Conservation (phyloP, 2,888 invertebrate species). For the Geophilus truncorum region DNA sequence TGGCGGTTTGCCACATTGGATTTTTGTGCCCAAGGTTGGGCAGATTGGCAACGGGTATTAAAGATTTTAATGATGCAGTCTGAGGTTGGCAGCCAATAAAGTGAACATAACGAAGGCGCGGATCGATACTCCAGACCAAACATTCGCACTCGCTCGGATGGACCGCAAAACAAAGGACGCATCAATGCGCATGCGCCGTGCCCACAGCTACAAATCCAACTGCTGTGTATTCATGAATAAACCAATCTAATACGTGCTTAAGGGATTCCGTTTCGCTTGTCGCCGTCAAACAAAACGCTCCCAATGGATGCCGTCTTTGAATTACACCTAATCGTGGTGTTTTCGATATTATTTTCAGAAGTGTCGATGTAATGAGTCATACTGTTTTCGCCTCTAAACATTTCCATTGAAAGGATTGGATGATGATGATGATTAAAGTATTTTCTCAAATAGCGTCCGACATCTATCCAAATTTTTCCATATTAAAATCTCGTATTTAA, state of each 20-base stretch:
- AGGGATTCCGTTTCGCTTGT: neutral
- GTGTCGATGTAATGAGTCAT: neutral
- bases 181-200: neutral
- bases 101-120: conserved; percentile 6
- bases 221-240: neutral
- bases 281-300: neutral
- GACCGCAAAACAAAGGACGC: conserved; percentile 18
- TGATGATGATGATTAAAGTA: too few species aligned
- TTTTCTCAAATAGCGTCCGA: too few species aligned
- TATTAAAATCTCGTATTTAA: too few species aligned
- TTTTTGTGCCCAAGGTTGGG: neutral
- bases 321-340: conserved; percentile 3
- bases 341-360: too few species aligned
- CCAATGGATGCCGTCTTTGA: neutral
- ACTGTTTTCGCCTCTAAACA: neutral
- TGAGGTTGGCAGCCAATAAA: conserved; percentile 27
- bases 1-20: conserved; percentile 13
- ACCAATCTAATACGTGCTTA: neutral
- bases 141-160: conserved; percentile 13
- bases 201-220: conserved; percentile 24
- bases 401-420: too few species aligned
- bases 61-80: conserved; percentile 7
- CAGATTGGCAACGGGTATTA: conserved; percentile 14
- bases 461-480: too few species aligned
- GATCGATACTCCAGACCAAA: conserved; percentile 23